Evolutionary conservation across 2,888 invertebrate species (phyloP).

Genomic region (Steinernema carpocapsae): DNA sequence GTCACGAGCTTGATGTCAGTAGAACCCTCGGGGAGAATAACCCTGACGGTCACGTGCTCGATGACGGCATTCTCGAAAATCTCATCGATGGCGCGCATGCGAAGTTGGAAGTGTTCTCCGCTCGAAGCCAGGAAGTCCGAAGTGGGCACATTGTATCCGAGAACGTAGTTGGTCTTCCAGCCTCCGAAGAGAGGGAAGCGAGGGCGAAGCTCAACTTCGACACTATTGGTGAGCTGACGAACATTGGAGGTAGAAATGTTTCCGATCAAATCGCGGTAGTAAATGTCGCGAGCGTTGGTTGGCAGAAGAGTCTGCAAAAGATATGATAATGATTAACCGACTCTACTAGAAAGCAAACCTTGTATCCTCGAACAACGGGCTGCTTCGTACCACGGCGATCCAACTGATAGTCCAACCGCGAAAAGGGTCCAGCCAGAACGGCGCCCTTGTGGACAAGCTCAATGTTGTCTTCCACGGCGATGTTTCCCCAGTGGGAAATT

Average conservation of each 20-base stretch:
- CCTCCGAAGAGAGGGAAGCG: slow-evolving; percentile 97
- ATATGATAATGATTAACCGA: slow-evolving; percentile 39
- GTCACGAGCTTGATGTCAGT: slow-evolving; percentile 81
- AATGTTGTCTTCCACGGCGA: slow-evolving; percentile 92
- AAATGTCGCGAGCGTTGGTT: slow-evolving; percentile 90
- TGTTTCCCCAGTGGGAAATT: slow-evolving; percentile 98
- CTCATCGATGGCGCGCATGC: slow-evolving; percentile 93
- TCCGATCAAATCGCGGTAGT: slow-evolving; percentile 94
- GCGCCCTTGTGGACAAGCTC: slow-evolving; percentile 92
- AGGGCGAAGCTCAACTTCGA: slow-evolving; percentile 92
- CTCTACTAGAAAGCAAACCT: no score
- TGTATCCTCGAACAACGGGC: slow-evolving; percentile 88
- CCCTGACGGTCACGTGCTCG: slow-evolving; percentile 83
- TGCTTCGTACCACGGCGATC: slow-evolving; percentile 82
- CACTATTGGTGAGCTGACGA: slow-evolving; percentile 84
- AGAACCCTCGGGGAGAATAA: slow-evolving; percentile 92
- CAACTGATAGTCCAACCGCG: slow-evolving; percentile 94
- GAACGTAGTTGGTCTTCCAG: slow-evolving; percentile 94
- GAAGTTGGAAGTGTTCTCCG: slow-evolving; percentile 77
- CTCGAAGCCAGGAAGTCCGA: slow-evolving; percentile 86
- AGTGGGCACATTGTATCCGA: slow-evolving; percentile 96
- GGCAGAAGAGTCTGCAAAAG: slow-evolving; percentile 73
- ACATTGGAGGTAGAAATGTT: slow-evolving; percentile 98
- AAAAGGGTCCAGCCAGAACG: slow-evolving; percentile 74
- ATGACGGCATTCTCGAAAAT: slow-evolving; percentile 95